Conservation (phyloP, 2,113 vertebrate genomes). For the Lampris incognitus region DNA sequence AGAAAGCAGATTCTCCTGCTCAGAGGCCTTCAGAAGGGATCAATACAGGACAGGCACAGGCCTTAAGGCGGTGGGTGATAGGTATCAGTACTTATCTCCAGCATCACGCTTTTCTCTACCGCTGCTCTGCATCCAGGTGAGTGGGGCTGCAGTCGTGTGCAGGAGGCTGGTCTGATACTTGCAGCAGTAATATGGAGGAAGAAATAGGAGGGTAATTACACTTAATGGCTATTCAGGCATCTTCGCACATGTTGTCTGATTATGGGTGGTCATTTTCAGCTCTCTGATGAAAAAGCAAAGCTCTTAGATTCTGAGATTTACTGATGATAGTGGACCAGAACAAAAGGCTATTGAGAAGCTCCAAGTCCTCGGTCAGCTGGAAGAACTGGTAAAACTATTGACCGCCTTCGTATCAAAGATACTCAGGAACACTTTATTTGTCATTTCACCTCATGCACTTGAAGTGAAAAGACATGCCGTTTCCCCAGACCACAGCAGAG, state of each 20-base stretch:
- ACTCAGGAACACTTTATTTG: too few relatives aligned
- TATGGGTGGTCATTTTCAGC: constrained; percentile 80
- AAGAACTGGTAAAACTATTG: too few relatives aligned
- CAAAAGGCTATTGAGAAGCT: constrained; percentile 81
- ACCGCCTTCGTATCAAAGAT: too few relatives aligned
- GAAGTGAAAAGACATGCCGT: too few relatives aligned
- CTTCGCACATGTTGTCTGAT: constrained; percentile 76
- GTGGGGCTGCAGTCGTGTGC: constrained; percentile 44
- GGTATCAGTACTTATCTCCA: constrained; percentile 59
- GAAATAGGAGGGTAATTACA: constrained; percentile 78
- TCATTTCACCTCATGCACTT: too few relatives aligned
- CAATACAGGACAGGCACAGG: constrained; percentile 65
- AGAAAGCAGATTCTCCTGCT: constrained; percentile 57
- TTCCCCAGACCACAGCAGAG: too few relatives aligned
- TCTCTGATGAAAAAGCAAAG: constrained; percentile 72
- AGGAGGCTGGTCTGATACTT: constrained; percentile 70
- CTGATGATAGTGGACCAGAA: constrained; percentile 80
- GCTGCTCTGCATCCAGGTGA: constrained; percentile 55
- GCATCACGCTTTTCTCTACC: constrained; percentile 42
- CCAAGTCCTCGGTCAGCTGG: too few relatives aligned
- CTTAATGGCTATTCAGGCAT: constrained; percentile 81
- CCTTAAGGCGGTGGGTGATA: constrained; percentile 48
- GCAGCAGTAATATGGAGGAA: constrained; percentile 73
- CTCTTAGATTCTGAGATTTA: constrained; percentile 64
- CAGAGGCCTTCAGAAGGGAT: constrained; percentile 61